Conservation (phyloP, 2,113 vertebrate genomes). For the Otolemur garnettii region DNA sequence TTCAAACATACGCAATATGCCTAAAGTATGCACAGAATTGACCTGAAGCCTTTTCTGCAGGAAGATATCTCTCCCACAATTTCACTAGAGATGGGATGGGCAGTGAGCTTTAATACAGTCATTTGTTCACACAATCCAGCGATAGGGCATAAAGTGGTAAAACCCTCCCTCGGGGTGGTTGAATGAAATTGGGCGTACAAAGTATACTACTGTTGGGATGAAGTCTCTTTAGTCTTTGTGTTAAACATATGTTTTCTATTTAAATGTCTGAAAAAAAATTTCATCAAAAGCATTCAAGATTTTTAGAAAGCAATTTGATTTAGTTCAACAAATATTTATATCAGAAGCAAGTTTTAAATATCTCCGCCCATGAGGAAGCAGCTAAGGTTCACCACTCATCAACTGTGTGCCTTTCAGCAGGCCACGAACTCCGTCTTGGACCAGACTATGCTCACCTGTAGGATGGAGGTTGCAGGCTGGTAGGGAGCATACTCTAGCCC, state of each 20-base stretch:
- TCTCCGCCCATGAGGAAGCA: not conserved
- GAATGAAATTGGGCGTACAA: not conserved
- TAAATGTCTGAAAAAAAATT: conserved; percentile 34
- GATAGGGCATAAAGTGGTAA: not conserved
- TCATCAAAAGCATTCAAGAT: not conserved
- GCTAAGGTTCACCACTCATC: not conserved
- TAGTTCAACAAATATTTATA: conserved; percentile 29
- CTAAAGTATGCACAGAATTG: not conserved
- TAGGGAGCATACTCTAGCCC: not conserved
- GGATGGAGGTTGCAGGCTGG: not conserved
- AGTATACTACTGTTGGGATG: not conserved
- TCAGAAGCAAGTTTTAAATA: not conserved
- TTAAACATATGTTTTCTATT: conserved; percentile 40
- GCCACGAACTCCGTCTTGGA: not conserved
- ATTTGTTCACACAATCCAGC: not conserved
- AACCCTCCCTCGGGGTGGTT: not conserved
- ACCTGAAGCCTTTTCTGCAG: not conserved
- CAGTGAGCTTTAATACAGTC: not conserved
- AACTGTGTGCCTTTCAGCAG: not conserved
- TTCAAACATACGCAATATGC: not conserved
- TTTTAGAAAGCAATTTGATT: conserved; percentile 19
- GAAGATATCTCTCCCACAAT: not conserved
- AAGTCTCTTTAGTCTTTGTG: not conserved
- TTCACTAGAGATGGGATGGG: not conserved
- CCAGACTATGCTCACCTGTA: not conserved